Base-by-base conservation (phyloP, 2,113 vertebrate genomes). In the Benitochromis conjunctus region DNA sequence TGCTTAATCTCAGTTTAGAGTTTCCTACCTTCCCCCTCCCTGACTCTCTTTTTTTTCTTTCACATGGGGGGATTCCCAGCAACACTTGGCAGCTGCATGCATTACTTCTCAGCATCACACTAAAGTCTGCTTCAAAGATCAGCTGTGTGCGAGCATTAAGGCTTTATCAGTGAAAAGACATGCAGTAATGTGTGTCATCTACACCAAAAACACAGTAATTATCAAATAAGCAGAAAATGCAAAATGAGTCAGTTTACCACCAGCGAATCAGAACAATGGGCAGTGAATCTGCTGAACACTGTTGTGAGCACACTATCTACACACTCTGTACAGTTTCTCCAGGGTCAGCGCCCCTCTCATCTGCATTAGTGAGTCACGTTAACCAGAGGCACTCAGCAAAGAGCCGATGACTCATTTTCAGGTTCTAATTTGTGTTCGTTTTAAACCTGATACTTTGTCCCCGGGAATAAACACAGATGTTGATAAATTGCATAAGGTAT, bases 331-430 rank as follows among this genome's bases (percentile, higher is more conserved):
- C 48, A 60, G 51, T 55, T 64, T 38, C 56, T 85, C 10, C 74
- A 43, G 58, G 54, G 36, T 87, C 71, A 48, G 31, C n/a, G 1
- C 36, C 64, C 6, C 18, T 60, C 26, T 86, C 62, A 69, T 54
- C 76, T 66, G 43, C 80, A 60, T 66, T 5, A 85, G 71, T 91
- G 82, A 90, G 66, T 90, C 89, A 88, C 64, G 9, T 26, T 91
- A 79, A 82, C 76, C 79, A 74, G 56, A 66, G 46, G 81, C 69
- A 51, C 19, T 79, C 34, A 6, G 56, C 60, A 69, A 78, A 86
- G 56, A 79, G 31, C 9, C 26, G 29, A 18, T 88, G 91, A 88
- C 76, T 92, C 57, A 85, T 89, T 79, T 79, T 60, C 24, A 80
- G 46, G 43, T 69, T 55, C 80, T 53, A 71, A 86, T 87, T 48